These are phyloP conservation scores for Marmota monax DNA, from an alignment of 2,113 vertebrate species.

Conservation along the genomic window DNA sequence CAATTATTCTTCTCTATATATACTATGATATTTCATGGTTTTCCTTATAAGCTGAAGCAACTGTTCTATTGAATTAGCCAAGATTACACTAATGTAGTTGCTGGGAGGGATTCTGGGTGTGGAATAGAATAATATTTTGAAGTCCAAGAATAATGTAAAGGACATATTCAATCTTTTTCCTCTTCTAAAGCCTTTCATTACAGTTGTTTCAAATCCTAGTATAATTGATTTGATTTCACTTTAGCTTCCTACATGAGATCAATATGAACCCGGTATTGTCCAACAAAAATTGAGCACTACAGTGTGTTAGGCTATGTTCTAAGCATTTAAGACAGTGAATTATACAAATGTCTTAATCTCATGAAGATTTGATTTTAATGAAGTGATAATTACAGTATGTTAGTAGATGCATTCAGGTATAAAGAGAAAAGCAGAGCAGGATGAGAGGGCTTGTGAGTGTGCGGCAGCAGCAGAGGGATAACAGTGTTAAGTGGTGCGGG, in stretches of 20 bases:
- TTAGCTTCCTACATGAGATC: not conserved
- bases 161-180: not conserved
- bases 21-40: not conserved
- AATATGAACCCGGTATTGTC: not conserved
- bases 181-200: not conserved
- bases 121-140: not conserved
- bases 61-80: not conserved
- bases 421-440: not conserved
- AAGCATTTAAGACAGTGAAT: not conserved
- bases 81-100: not conserved
- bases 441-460: not conserved
- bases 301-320: not conserved
- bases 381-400: not conserved
- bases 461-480: not conserved
- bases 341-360: not conserved
- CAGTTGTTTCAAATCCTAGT: not conserved
- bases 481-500: not conserved
- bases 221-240: not conserved
- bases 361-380: not conserved
- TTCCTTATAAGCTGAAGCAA: not conserved
- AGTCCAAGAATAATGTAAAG: conserved; percentile 38
- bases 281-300: not conserved
- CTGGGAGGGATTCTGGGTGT: not conserved
- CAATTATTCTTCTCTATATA: not conserved
- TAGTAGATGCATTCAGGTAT: not conserved